These are phyloP conservation scores for Pao palembangensis DNA, from an alignment of 2,113 vertebrate genomes.

Conservation along the genomic window DNA sequence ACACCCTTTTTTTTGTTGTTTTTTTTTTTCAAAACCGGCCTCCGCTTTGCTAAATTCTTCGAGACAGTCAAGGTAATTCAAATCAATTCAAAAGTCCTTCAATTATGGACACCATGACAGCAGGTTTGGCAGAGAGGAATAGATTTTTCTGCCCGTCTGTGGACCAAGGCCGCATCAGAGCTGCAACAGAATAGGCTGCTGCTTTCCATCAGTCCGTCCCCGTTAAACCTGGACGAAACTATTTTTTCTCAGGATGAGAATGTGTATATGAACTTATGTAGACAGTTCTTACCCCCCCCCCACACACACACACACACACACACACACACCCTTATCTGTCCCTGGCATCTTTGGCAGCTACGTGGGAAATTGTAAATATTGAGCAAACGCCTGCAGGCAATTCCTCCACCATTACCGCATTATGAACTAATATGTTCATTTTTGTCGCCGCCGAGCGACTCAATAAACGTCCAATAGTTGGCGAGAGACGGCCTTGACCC, in stretches of 20 bases:
- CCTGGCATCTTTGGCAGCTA: constrained; percentile 10
- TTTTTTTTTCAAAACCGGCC: too few species aligned
- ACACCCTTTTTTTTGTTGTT: too few species aligned
- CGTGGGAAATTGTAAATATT: constrained; percentile 53
- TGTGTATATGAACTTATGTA: constrained; percentile 2
- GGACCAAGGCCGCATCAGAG: constrained; percentile 60
- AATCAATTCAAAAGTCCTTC: constrained; percentile 72
- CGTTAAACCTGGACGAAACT: constrained; percentile 37
- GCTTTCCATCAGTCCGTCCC: not conserved
- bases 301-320: constrained; percentile 9
- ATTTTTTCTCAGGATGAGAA: constrained; percentile 2
- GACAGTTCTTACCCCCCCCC: not conserved
- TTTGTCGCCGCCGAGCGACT: constrained; percentile 61
- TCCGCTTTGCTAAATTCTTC: constrained; percentile 55
- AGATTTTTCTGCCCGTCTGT: constrained; percentile 62
- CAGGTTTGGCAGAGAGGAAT: constrained; percentile 62
- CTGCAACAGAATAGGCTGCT: not conserved
- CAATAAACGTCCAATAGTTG: constrained; percentile 71
- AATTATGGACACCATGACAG: constrained; percentile 64
- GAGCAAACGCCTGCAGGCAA: constrained; percentile 46
- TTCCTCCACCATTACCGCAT: constrained; percentile 57
- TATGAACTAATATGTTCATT: constrained; percentile 69
- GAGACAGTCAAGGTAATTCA: constrained; percentile 65
- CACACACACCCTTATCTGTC: constrained; percentile 19
- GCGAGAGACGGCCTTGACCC: constrained; percentile 65